A percentile compares a stretch with the other conserved stretches of the same genome.
Conservation (phyloP, 2,797 vertebrate genomes). For the Spatula versicolor region DNA sequence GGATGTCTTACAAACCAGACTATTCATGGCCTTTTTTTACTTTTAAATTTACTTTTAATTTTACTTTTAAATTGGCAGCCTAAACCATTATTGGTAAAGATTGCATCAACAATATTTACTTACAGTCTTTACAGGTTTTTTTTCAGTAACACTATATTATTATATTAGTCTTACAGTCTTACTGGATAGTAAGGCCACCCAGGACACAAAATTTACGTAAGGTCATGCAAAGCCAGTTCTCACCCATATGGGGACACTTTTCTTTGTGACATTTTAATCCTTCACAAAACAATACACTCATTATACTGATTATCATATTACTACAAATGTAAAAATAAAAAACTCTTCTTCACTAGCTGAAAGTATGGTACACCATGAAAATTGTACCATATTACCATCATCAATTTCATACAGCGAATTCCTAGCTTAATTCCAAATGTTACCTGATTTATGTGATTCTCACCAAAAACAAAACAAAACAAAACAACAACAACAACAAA, state of each 20-base stretch:
- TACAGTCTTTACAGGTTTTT: background rate
- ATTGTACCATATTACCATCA: background rate
- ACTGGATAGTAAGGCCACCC: background rate
- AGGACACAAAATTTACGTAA: background rate
- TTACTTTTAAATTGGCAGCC: background rate
- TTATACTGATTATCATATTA: background rate
- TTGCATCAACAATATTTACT: background rate
- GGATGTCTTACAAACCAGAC: background rate
- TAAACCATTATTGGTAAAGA: background rate
- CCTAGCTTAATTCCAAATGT: background rate
- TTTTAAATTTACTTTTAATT: background rate
- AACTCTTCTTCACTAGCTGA: background rate
- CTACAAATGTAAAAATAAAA: background rate
- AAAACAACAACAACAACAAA: background rate
- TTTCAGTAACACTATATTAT: background rate
- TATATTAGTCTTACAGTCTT: background rate
- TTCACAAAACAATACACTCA: background rate
- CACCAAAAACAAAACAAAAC: background rate
- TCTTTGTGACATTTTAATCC: background rate
- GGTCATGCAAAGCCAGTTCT: background rate
- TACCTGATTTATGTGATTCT: background rate
- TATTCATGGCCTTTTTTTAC: background rate
- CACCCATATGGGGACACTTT: background rate
- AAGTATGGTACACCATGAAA: background rate
- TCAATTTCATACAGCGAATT: background rate